Base-by-base conservation (phyloP, 2,113 vertebrate species). In the Dipodomys ordii region DNA sequence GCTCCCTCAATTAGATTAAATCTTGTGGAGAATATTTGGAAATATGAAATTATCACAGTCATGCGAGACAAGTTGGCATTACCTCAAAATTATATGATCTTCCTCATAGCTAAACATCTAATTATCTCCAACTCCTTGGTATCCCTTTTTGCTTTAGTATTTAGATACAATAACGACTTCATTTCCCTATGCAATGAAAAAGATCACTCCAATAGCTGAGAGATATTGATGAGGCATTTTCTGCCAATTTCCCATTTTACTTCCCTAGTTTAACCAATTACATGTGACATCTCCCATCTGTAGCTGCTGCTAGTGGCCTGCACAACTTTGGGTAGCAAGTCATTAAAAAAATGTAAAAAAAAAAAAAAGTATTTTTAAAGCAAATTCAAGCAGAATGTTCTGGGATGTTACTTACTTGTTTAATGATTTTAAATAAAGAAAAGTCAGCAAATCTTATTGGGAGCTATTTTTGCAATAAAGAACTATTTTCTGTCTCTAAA, bases 391-490 rank as follows among this genome's bases (percentile, higher is more conserved):
- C 15, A 62, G 53, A 73, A 30, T 49, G 71, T 25, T 77, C 49
- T 73, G 22, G 64, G 87, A 91, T 64, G 49, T 64, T 91, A 92
- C 94, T 83, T 87, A 79, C 85, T 92, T 91, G 74, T 68, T 95
- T 87, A 91, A 72, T 71, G 39, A 77, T 76, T 80, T 53, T 86
- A 27, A 20, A 65, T 64, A 71, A 10, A 67, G 20, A 77, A 68
- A 91, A 69, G 16, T 62, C 76, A 83, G 64, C 22, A 82, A 84
- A 78, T 86, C 53, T 86, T 68, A 62, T 25, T 35, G 86, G 64
- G 94, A 92, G 46, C 79, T 53, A 69, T 92, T 68, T 88, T 94
- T 80, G 74, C 13, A 85, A 49, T 19, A 13, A 20, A 64, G 57
- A 72, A 68, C 67, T 64, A 72, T 72, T 72, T 92, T 93, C 71